Evolutionary conservation across 1,140 invertebrate species (phyloP).

Genomic region (Leptopilina clavipes): DNA sequence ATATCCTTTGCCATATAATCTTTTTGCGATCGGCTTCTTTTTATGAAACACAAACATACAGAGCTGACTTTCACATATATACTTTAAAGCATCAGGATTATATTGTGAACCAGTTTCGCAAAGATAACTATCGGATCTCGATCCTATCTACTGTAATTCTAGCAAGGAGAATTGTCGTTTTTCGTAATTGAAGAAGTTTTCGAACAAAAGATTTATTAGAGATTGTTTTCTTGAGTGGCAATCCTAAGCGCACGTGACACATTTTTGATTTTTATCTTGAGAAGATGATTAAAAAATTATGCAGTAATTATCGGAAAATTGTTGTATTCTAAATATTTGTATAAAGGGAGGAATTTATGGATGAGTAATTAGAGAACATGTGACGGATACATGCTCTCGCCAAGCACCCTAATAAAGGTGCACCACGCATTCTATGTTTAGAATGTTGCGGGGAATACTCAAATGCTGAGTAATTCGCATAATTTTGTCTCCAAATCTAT

Average conservation of each 20-base stretch:
- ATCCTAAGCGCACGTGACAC: too few species aligned
- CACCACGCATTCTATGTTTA: neutral
- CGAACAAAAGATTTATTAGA: neutral
- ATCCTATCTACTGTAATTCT: conserved; percentile 31
- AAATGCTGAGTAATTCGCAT: conserved; percentile 28
- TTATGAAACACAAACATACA: neutral
- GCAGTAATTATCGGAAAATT: neutral
- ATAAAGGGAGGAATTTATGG: neutral
- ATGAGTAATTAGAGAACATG: neutral
- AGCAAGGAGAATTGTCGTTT: conserved; percentile 32
- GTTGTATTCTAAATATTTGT: neutral
- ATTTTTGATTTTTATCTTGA: neutral
- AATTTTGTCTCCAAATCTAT: conserved; percentile 43
- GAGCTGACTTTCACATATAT: too few species aligned
- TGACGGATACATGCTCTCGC: neutral
- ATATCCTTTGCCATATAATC: neutral
- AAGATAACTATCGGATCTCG: conserved; percentile 12
- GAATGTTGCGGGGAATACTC: conserved; percentile 21
- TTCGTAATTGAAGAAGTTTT: conserved; percentile 25
- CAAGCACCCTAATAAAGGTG: conserved; percentile 17
- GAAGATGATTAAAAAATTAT: neutral
- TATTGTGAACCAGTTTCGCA: conserved; percentile 17
- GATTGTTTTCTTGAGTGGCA: neutral
- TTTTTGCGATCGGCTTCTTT: neutral
- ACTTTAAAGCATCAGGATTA: neutral